Evolutionary conservation across 2,113 vertebrate genomes (phyloP), one percentile per base, ranked within the genome.

Genomic region (Colinus virginianus): DNA sequence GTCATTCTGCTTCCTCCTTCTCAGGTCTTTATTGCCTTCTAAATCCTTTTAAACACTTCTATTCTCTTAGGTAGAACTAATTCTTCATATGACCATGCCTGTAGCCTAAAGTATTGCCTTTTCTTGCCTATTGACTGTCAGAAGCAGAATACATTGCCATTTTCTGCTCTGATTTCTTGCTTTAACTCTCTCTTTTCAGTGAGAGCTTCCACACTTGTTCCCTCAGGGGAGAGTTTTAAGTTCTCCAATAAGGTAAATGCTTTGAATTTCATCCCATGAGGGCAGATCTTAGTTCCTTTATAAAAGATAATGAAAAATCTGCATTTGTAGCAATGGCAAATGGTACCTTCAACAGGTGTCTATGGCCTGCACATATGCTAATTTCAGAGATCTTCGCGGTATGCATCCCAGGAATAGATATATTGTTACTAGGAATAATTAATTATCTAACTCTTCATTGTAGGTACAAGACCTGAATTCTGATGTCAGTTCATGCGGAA

Each of bases 121-220:
- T 72, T 49, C 89, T 58, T 78, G 88, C 53, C 46, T 74, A 3
- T 63, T 4, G 1, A 26, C 59, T 61, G 9, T 76, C 69, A 53
- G 40, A 76, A 92, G 71, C 49, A 82, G 87, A 91, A 63, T 49
- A 85, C 26, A 8, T 58, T 63, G 49, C 55, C 5, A 3, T 87
- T 90, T 91, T 81, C 76, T 92, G 32, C 71, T 90, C 79, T 53
- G 51, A 58, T 46, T 89, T 91, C 74, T 92, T 70, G 55, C 55
- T 96, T 97, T 96, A 97, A 96, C 94, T 94, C 78, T 79, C 94
- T 88, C 66, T 94, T 90, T 93, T 90, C 88, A 63, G 63, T 80
- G 75, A 87, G 55, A 82, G 67, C 76, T 96, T 93, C 84, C 36
- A 21, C 88, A 75, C 55, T 66, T 90, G 15, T 63, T 94, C 63